A percentile compares a stretch with the other conserved stretches of the same genome.
phyloP scores from a whole-genome alignment of 2,888 invertebrate species.

The Euplagia quadripunctaria region DNA sequence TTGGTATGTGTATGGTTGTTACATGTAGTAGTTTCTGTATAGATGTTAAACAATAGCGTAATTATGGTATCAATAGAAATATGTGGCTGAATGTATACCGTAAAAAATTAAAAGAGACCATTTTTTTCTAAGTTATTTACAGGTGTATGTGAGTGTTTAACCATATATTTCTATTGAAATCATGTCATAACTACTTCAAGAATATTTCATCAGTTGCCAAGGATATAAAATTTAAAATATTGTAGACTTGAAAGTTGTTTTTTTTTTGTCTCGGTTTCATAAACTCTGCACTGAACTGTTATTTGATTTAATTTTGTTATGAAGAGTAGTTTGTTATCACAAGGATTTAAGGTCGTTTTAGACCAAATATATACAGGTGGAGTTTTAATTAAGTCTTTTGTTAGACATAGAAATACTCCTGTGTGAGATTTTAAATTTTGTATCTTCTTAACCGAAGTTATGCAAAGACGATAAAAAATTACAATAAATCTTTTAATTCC shows the following conservation, averaged over 20 bases:
- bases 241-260: background rate
- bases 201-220: background rate
- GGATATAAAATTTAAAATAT: background rate
- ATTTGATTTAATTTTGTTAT: background rate
- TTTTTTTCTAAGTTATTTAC: slow-evolving; percentile 35
- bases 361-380: background rate
- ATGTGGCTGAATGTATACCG: slow-evolving; percentile 33
- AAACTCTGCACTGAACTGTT: background rate
- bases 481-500: background rate
- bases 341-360: background rate
- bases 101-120: slow-evolving; percentile 30
- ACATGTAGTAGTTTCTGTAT: slow-evolving; percentile 39
- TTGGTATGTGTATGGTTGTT: slow-evolving; percentile 50
- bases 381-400: background rate
- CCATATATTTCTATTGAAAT: slow-evolving; percentile 38
- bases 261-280: background rate
- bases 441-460: background rate
- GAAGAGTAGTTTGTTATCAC: background rate
- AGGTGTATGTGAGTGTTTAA: slow-evolving; percentile 24
- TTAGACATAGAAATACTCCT: background rate
- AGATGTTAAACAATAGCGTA: slow-evolving; percentile 30
- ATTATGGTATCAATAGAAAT: slow-evolving; percentile 29
- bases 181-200: slow-evolving; percentile 33
- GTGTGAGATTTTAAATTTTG: background rate
- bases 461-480: background rate